Base-by-base conservation (phyloP, 2,113 vertebrate genomes). In the Nothoprocta pentlandii region DNA sequence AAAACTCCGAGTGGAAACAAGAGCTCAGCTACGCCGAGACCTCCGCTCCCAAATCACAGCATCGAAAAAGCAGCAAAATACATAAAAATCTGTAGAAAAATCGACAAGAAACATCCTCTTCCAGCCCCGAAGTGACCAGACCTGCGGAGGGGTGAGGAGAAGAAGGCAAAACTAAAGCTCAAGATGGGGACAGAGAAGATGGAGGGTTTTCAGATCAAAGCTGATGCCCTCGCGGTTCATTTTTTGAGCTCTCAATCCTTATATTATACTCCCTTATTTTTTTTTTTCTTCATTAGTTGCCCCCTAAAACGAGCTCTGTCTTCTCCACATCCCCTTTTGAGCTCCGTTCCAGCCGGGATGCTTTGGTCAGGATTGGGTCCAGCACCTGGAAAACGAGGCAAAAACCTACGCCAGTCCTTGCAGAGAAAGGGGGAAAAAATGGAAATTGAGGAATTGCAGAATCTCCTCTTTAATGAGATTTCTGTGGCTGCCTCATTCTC, bases 31-130 rank as follows among this genome's bases (percentile, higher is more conserved):
- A 21, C 5, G 2, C 74, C 1, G 4, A 75, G 49, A 49, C 51
- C 49, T 63, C 32, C 1, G 30, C 42, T 64, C 56, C 59, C 25
- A 6, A 77, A 32, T 32, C 17, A 13, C 32, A 69, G 42, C 0
- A 7, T 4, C 1, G 2, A 87, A 26, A 66, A 64, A 64, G 36
- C 70, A 59, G 49, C 49, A 49, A 49, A 49, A 49, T 21, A 23
- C 49, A 51, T 0, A 2, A 87, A 3, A 39, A 39, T 39, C 26
- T 36, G 44, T 12, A 22, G 47, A 75, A 16, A 28, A 70, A 58
- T n/a, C 34, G 7, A 23, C 11, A 42, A 15, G 16, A 69, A 63
- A 56, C 0, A 0, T 42, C 49, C 47, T 56, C 13, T 21, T 54
- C 68, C 82, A 62, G 39, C 75, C 39, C 21, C 49, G 22, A 22